Evolutionary conservation across 2,888 invertebrate genomes (phyloP).

Genomic region (Myopa testacea): DNA sequence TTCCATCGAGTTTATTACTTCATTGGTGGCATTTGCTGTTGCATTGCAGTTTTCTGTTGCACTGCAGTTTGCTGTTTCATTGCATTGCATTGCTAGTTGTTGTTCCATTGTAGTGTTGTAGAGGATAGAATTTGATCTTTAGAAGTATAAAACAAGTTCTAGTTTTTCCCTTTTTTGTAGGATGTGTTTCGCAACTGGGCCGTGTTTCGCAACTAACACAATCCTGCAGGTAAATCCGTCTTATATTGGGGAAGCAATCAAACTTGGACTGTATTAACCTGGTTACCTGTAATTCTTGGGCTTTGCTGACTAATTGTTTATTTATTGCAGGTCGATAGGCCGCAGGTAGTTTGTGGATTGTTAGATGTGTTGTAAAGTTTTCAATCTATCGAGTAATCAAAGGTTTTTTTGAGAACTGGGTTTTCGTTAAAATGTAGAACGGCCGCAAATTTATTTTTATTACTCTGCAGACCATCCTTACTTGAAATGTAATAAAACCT

Average conservation of each 20-base stretch:
- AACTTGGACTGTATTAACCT: neutral
- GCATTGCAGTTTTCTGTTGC: neutral
- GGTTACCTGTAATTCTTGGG: neutral
- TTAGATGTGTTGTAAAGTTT: neutral
- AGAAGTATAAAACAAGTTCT: neutral
- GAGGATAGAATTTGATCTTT: neutral
- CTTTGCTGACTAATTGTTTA: neutral
- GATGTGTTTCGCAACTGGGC: conserved; percentile 24
- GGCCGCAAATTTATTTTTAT: too few relatives aligned
- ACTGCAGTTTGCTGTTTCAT: neutral
- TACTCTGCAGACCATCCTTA: too few relatives aligned
- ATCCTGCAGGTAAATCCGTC: conserved; percentile 2
- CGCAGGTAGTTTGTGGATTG: neutral
- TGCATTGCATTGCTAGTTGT: too few relatives aligned
- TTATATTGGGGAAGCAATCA: conserved; percentile 19
- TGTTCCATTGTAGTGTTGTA: neutral
- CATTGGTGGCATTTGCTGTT: neutral
- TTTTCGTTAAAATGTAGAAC: too few relatives aligned
- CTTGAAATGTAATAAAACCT: too few relatives aligned
- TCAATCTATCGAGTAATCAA: neutral
- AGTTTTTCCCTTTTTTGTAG: neutral
- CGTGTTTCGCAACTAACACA: conserved; percentile 21
- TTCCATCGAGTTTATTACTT: conserved; percentile 13
- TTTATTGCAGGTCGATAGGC: neutral
- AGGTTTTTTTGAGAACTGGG: too few relatives aligned